These are phyloP conservation scores for Macaria notata DNA, from an alignment of 2,888 invertebrate species.

Conservation along the genomic window DNA sequence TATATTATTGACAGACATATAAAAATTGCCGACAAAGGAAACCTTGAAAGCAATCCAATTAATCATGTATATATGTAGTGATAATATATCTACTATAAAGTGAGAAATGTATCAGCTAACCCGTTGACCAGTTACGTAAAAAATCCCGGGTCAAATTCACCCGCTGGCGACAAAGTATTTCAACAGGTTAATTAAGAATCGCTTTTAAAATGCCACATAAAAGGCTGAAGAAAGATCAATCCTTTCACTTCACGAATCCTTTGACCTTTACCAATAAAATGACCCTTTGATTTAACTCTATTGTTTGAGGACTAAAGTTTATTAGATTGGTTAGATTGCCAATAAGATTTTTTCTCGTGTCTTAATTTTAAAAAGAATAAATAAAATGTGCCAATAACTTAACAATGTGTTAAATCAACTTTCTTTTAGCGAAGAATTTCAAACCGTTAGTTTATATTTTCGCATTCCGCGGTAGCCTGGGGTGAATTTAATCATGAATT, in stretches of 20 bases:
- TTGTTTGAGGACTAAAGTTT: no score
- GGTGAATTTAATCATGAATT: constrained; percentile 28
- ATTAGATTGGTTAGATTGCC: no score
- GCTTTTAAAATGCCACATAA: constrained; percentile 5
- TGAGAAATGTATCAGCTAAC: no score
- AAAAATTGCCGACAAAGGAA: no score
- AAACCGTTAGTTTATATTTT: constrained; percentile 1
- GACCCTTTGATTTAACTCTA: no score
- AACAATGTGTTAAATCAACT: constrained; percentile 3
- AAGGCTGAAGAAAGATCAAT: constrained; percentile 2
- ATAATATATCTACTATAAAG: no score
- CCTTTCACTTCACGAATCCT: constrained; percentile 12
- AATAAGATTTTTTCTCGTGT: no score
- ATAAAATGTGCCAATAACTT: no score
- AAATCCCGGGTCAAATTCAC: constrained; percentile 7
- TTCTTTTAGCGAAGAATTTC: constrained; percentile 6
- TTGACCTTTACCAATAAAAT: constrained; percentile 8
- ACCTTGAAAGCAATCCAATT: no score
- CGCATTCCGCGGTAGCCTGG: constrained; percentile 16
- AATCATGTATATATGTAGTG: no score
- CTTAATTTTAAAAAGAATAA: no score
- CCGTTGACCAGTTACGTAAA: constrained; percentile 4
- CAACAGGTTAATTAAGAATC: constrained; percentile 11
- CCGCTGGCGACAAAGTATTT: constrained; percentile 12
- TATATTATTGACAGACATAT: no score